Base-by-base conservation (phyloP, 2,888 invertebrate species). In the Acholoe squamosa region DNA sequence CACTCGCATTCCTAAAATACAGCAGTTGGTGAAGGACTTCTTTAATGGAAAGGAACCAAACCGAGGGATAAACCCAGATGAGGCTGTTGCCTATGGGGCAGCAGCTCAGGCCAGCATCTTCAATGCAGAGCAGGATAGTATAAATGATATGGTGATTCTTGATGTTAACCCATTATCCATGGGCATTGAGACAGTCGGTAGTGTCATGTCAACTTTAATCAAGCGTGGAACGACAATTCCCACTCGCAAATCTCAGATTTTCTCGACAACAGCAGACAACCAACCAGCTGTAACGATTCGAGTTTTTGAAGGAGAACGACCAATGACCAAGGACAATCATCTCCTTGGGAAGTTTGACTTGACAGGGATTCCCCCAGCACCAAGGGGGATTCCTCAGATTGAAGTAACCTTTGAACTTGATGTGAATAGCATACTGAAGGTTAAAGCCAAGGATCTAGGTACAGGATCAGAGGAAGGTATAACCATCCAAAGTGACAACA, bases 311-410 rank as follows among this genome's bases (percentile, higher is more conserved):
- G 99, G 99, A 94, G 99, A 99, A 96, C 97, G 99, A 94, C 99
- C 99, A 33, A 99, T 99, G 99, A 99, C 99, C 93, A 99, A 99
- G 96, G 99, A 99, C 96, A 99, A 99, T 96, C 99, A 99, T 96
- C 97, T 99, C 93, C 97, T 99, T 92, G 99, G 99, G 92, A 99
- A 99, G 96, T 99, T 99, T 96, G 99, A 99, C 95, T 96, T 99
- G 92, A 99, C 98, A 91, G 99, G 99, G 92, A 99, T 99, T 94
- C 99, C 99, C 91, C 99, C 99, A 76, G 96, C 96, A 33, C 96
- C 96, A 43, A 94, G 96, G 89, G 96, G 96, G 90, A 96, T 96
- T 0, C 96, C 96, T n/a, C 96, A 96, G 93, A 95, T 96, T 91
- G 96, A 96, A 92, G 96, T 96, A 51, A 96, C 96, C 25, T 96